Conservation (phyloP, 2,888 invertebrate species). For the Lasius fuliginosus region DNA sequence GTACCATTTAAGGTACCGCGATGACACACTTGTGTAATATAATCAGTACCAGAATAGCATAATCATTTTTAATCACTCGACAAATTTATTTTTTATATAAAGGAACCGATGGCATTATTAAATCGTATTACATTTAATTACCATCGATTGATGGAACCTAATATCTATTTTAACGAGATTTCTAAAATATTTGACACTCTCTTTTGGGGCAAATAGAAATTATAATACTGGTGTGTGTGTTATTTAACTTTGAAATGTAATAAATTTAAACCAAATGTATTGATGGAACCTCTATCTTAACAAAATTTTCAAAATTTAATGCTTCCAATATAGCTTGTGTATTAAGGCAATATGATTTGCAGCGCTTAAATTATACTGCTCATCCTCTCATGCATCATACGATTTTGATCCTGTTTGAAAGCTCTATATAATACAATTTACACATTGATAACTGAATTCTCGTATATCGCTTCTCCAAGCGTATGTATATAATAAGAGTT, state of each 20-base stretch:
- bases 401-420: conserved; percentile 26
- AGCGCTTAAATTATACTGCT: conserved; percentile 17
- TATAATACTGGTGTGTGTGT: background rate
- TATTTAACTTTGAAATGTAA: background rate
- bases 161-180: too few species aligned
- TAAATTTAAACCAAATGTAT: background rate
- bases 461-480: background rate
- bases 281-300: conserved; percentile 12
- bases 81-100: background rate
- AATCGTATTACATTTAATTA: background rate
- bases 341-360: background rate
- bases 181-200: background rate
- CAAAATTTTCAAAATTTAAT: conserved; percentile 18
- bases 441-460: background rate
- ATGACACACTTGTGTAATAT: background rate
- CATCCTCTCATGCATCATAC: background rate
- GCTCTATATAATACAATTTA: conserved; percentile 23
- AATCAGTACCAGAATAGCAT: background rate
- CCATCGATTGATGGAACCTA: background rate
- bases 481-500: background rate
- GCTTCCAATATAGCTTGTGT: conserved; percentile 1
- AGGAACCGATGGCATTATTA: background rate
- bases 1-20: background rate
- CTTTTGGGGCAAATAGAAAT: background rate
- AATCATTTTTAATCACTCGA: background rate